A percentile compares a stretch with the other conserved stretches of the same genome.
These are phyloP conservation scores for Notolepis coatsorum DNA, from an alignment of 2,797 vertebrate genomes.

Conservation along the genomic window DNA sequence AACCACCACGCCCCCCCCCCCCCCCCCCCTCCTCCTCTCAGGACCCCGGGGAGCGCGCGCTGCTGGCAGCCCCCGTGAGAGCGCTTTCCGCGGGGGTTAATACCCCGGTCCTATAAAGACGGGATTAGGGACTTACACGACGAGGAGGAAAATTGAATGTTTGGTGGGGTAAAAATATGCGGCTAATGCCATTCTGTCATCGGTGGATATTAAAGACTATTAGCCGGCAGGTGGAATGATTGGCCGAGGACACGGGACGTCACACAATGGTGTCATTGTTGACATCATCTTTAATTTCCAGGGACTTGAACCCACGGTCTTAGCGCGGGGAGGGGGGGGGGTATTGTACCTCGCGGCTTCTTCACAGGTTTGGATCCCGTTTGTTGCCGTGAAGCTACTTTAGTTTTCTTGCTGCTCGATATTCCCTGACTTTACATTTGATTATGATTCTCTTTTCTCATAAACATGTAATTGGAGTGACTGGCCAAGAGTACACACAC, in stretches of 20 bases:
- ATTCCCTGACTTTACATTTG: too few relatives aligned
- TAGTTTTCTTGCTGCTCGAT: too few relatives aligned
- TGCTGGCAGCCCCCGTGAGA: slow-evolving; percentile 66
- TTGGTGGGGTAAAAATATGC: slow-evolving; percentile 83
- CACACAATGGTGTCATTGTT: slow-evolving; percentile 95
- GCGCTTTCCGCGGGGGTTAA: slow-evolving; percentile 72
- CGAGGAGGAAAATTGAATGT: slow-evolving; percentile 82
- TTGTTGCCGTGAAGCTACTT: slow-evolving; percentile 31
- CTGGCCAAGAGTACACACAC: too few relatives aligned
- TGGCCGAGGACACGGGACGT: too few relatives aligned
- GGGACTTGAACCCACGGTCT: slow-evolving; percentile 75
- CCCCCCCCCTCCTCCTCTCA: neutral
- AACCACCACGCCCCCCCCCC: slow-evolving; percentile 22
- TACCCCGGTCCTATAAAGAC: slow-evolving; percentile 80
- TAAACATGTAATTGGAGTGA: too few relatives aligned
- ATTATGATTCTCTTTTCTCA: too few relatives aligned
- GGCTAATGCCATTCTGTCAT: slow-evolving; percentile 98
- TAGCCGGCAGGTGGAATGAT: slow-evolving; percentile 80
- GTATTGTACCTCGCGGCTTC: slow-evolving; percentile 72
- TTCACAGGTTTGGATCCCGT: slow-evolving; percentile 55
- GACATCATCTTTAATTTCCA: slow-evolving; percentile 84
- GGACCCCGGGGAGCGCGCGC: slow-evolving; percentile 44
- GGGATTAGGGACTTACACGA: slow-evolving; percentile 90
- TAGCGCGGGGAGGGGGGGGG: too few relatives aligned
- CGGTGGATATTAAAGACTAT: slow-evolving; percentile 97